Evolutionary conservation across 1,140 invertebrate species (phyloP), one percentile per base, ranked within the genome.

Genomic region (Papilio aristodemus): DNA sequence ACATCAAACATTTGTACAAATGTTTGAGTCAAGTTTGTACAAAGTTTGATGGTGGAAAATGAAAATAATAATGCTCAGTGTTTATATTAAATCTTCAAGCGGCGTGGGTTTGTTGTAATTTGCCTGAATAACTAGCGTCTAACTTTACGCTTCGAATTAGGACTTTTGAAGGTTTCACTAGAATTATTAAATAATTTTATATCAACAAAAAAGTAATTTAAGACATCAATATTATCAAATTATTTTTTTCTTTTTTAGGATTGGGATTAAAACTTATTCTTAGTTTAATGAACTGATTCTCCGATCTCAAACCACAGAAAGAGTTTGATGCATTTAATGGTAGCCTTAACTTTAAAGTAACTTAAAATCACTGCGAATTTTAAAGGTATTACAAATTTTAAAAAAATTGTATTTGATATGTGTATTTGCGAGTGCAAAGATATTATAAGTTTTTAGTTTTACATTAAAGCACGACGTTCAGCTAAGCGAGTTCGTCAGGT

Each of bases 41-140:
- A 37, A 71, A 67, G 70, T 71, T 67, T 62, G 63, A 60, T 71
- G 50, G 5, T 64, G 41, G 63, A 66, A 66, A 46, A 66, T 46
- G 62, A 66, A 66, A 66, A 66, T 66, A 66, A 66, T 66, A 66
- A 66, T 50, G 25, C 63, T 66, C 63, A 14, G 8, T 46, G 41
- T 66, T 66, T 66, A 66, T 66, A 25, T 50, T 46, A 19, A 13
- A 38, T 50, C 63, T 66, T 37, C 9, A 1, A 62, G 59, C 36
- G n/a, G n/a, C 57, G n/a, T 63, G 14, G n/a, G 17, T 41, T 64
- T 43, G 37, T 7, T 64, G 39, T 64, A 64, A 64, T 64, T 64
- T 41, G 19, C 39, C 46, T 22, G 38, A 43, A 62, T 62, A 64
- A 43, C 60, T 64, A 41, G 22, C 19, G 8, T 41, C 13, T 41